Conservation (phyloP, 2,113 vertebrate species). For the Oreochromis spilurus region DNA sequence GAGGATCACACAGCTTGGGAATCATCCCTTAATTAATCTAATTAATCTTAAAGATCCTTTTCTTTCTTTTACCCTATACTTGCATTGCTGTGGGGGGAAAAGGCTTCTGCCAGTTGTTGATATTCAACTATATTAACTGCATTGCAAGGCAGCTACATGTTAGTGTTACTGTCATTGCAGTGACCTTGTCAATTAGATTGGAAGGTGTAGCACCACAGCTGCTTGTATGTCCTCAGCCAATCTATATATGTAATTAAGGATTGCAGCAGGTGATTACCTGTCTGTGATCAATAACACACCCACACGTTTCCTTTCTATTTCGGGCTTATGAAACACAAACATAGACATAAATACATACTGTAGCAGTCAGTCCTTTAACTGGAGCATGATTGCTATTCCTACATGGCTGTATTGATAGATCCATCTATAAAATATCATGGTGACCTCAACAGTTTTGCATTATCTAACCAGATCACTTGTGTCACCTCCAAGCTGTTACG, state of each 20-base stretch:
- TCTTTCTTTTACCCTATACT: too few relatives aligned
- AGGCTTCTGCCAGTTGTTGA: background rate
- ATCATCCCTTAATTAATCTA: background rate
- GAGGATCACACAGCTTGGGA: background rate
- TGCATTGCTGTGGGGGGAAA: background rate
- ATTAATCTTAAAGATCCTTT: background rate
- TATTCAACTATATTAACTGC: background rate
- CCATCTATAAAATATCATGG: background rate
- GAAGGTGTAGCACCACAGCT: background rate
- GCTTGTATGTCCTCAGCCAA: background rate
- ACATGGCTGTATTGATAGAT: background rate
- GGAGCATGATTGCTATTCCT: background rate
- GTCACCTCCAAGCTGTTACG: background rate
- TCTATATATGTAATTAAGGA: slow-evolving; percentile 48
- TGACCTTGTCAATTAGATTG: slow-evolving; percentile 19
- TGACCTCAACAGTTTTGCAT: background rate
- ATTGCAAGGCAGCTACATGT: background rate
- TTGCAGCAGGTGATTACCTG: slow-evolving; percentile 34
- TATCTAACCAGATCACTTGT: background rate
- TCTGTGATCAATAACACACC: slow-evolving; percentile 35
- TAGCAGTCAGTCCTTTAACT: background rate
- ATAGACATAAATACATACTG: background rate
- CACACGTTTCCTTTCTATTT: slow-evolving; percentile 16
- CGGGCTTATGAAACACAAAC: background rate
- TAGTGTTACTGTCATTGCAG: background rate